Evolutionary conservation across 1,140 invertebrate genomes (phyloP).

Genomic region (Drosophila seguyi): DNA sequence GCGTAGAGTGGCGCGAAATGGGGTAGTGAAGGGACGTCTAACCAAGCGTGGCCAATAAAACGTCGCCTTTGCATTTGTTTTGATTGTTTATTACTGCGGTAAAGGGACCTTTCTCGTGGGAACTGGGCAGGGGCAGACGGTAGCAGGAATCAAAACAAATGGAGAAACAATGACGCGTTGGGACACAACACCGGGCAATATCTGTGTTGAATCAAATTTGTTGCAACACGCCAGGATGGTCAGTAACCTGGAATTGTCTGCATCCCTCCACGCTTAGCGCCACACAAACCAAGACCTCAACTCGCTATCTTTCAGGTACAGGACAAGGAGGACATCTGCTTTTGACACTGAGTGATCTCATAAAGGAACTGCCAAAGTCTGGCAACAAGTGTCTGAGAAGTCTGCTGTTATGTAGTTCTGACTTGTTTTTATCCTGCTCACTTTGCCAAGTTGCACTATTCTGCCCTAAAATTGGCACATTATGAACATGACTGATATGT

Average conservation of each 20-base stretch:
- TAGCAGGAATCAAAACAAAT: conserved; percentile 48
- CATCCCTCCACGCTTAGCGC: not conserved
- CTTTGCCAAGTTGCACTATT: conserved; percentile 18
- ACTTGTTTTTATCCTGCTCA: conserved; percentile 28
- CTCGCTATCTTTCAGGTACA: conserved; percentile 42
- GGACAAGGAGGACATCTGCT: no score
- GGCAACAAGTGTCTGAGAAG: no score
- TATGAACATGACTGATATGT: not conserved
- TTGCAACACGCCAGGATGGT: conserved; percentile 45
- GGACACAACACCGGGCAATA: conserved; percentile 25
- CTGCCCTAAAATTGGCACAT: conserved; percentile 25
- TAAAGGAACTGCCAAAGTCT: conserved; percentile 8
- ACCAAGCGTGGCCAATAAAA: conserved; percentile 79
- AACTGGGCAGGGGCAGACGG: conserved; percentile 4
- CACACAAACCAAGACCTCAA: conserved; percentile 3
- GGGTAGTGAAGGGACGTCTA: conserved; percentile 54
- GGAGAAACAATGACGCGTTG: conserved; percentile 61
- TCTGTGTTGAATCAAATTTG: conserved; percentile 60
- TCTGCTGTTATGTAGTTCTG: not conserved
- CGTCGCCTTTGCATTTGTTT: conserved; percentile 79
- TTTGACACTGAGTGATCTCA: conserved; percentile 24
- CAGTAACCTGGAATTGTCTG: conserved; percentile 13
- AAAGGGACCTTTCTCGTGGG: conserved; percentile 39
- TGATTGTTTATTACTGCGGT: conserved; percentile 83
- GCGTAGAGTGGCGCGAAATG: not conserved